Conservation (phyloP, 2,113 vertebrate species). For the Notothenia coriiceps region DNA sequence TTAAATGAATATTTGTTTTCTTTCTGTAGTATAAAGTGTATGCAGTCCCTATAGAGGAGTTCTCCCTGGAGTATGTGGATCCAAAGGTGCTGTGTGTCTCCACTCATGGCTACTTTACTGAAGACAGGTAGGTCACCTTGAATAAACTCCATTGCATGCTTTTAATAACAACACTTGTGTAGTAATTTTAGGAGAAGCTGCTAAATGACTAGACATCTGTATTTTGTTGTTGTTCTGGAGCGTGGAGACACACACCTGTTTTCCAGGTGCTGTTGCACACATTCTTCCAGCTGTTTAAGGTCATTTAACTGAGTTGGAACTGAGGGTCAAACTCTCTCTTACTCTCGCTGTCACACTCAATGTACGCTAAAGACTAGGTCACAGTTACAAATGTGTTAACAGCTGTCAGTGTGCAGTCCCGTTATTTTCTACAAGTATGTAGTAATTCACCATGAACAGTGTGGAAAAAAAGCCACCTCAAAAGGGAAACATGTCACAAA, state of each 20-base stretch:
- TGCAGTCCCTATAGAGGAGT: slow-evolving; percentile 87
- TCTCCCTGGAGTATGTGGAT: slow-evolving; percentile 87
- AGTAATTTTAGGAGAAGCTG: background rate
- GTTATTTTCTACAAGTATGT: slow-evolving; percentile 9
- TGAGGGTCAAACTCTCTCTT: slow-evolving; percentile 19
- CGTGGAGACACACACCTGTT: slow-evolving; percentile 61
- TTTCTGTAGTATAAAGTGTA: slow-evolving; percentile 89
- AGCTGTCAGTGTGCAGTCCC: slow-evolving; percentile 32
- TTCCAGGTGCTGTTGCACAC: slow-evolving; percentile 50
- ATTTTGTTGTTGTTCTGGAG: slow-evolving; percentile 1
- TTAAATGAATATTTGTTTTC: background rate
- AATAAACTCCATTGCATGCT: background rate
- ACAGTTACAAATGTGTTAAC: background rate
- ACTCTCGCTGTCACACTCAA: slow-evolving; percentile 13
- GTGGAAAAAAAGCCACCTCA: background rate
- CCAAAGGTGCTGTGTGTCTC: slow-evolving; percentile 90
- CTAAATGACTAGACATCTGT: background rate
- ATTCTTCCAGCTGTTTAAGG: slow-evolving; percentile 29
- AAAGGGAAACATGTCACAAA: background rate
- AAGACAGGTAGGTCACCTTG: slow-evolving; percentile 74
- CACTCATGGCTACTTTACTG: slow-evolving; percentile 81
- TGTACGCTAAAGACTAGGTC: slow-evolving; percentile 21
- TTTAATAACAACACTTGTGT: background rate
- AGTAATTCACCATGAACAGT: background rate
- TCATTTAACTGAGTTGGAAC: slow-evolving; percentile 50